phyloP scores from a whole-genome alignment of 2,888 invertebrate genomes.

The Drosophila mayaguana region DNA sequence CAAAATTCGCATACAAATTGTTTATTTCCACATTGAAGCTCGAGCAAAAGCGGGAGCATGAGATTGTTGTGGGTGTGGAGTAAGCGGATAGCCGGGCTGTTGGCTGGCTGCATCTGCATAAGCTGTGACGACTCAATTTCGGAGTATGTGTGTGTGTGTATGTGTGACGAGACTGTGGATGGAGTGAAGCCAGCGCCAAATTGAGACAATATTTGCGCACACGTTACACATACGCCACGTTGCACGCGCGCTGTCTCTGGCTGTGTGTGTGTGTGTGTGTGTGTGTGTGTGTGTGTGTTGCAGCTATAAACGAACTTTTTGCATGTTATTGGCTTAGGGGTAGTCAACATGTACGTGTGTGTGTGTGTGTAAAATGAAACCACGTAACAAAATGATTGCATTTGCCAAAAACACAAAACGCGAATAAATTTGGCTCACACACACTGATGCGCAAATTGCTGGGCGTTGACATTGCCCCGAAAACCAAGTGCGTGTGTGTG shows the following conservation, averaged over 20 bases:
- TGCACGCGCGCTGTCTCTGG: conserved; percentile 39
- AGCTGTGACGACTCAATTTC: conserved; percentile 60
- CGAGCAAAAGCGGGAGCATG: conserved; percentile 9
- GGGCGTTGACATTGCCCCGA: conserved; percentile 47
- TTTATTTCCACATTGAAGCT: conserved; percentile 70
- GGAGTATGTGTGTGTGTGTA: conserved; percentile 3
- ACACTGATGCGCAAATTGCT: conserved; percentile 14
- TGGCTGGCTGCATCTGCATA: conserved; percentile 43
- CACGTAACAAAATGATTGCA: conserved; percentile 76
- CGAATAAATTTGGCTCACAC: conserved; percentile 43
- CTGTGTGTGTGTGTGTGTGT: conserved; percentile 10
- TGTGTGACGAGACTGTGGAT: not conserved
- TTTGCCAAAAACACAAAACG: conserved; percentile 64
- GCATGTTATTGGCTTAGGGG: conserved; percentile 65
- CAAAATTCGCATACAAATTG: conserved; percentile 78
- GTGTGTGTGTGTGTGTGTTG: conserved; percentile 14
- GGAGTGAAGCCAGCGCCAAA: conserved; percentile 62
- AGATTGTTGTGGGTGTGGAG: not conserved
- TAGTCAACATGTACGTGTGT: not conserved
- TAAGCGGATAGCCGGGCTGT: conserved; percentile 6
- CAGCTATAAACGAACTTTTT: conserved; percentile 71
- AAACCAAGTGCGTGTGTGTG: conserved; percentile 1
- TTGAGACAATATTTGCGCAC: conserved; percentile 77
- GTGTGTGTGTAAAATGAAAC: conserved; percentile 57
- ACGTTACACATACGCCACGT: conserved; percentile 74